Conservation (phyloP, 1,140 invertebrate species). For the Heliconius hermathena region DNA sequence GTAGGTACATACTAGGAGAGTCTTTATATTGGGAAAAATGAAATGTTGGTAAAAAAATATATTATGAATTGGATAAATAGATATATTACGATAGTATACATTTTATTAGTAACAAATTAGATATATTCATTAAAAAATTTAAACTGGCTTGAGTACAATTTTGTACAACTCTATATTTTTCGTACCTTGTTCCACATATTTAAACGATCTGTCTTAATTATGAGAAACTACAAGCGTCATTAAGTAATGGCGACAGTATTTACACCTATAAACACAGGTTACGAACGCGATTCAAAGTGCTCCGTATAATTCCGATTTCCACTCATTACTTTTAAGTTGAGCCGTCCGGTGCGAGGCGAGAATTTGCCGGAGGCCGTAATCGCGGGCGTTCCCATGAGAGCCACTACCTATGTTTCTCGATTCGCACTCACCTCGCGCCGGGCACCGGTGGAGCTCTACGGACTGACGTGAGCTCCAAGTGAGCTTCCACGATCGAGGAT, state of each 20-base stretch:
- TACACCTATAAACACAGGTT: slow-evolving; percentile 43
- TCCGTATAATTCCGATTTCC: slow-evolving; percentile 59
- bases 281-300: slow-evolving; percentile 47
- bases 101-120: too few species aligned
- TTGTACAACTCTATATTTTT: too few species aligned
- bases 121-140: too few species aligned
- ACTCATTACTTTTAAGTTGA: slow-evolving; percentile 63
- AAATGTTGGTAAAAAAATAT: too few species aligned
- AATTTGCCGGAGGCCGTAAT: slow-evolving; percentile 60
- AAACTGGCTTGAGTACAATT: too few species aligned
- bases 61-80: too few species aligned
- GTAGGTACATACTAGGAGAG: too few species aligned
- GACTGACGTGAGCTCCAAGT: slow-evolving; percentile 29
- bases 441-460: slow-evolving; percentile 16
- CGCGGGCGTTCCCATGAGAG: slow-evolving; percentile 56
- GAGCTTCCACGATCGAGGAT: slow-evolving; percentile 51
- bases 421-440: slow-evolving; percentile 39
- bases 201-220: slow-evolving; percentile 20
- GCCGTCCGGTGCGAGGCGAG: slow-evolving; percentile 59
- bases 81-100: too few species aligned
- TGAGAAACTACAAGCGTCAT: slow-evolving; percentile 18
- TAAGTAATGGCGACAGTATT: slow-evolving; percentile 35
- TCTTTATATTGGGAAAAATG: too few species aligned
- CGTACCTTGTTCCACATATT: neutral
- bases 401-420: slow-evolving; percentile 47